Evolutionary conservation across 2,888 invertebrate species (phyloP), one percentile per base, ranked within the genome.

Genomic region (Agrochola macilenta): DNA sequence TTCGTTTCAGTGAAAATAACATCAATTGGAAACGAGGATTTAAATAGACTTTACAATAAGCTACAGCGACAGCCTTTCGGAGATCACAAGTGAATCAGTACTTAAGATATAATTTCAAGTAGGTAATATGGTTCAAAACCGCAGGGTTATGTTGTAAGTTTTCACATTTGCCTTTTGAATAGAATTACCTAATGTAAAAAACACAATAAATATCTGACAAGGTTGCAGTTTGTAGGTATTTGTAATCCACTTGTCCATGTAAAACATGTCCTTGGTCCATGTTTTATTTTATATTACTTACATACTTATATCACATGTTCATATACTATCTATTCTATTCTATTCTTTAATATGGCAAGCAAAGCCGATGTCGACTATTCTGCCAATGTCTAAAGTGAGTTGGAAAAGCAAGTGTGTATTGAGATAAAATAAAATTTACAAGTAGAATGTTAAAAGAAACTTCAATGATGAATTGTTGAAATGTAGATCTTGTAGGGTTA

Each of bases 141-240:
- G 49, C 63, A 58, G 39, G n/a, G 17, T 79, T 78, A 69, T 64
- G 30, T 57, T 70, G 17, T 49, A 64, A 79, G 43, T 65, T 65
- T 58, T 60, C 64, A 73, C 30, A 35, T 79, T 58, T 58, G 57
- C 12, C 49, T 79, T 58, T 78, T 72, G 49, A 58, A 57, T 49
- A 63, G 43, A 61, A 68, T 52, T 69, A 76, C 49, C 23, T 49
- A 74, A 63, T 60, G 57, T 69, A 69, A 76, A 52, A 14, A 66
- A 14, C 17, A 52, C 52, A 78, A 26, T 61, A 26, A 69, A 43
- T 61, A 54, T 46, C 26, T 35, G 70, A 46, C 30, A 26, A 64
- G 60, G 23, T 26, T 46, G 61, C 17, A 60, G n/a, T 66, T 73
- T 65, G 23, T 66, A 35, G 35, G 17, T 57, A 61, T 60, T 60